Evolutionary conservation across 1,140 invertebrate species (phyloP), one percentile per base, ranked within the genome.

Genomic region (Triops cancriformis): DNA sequence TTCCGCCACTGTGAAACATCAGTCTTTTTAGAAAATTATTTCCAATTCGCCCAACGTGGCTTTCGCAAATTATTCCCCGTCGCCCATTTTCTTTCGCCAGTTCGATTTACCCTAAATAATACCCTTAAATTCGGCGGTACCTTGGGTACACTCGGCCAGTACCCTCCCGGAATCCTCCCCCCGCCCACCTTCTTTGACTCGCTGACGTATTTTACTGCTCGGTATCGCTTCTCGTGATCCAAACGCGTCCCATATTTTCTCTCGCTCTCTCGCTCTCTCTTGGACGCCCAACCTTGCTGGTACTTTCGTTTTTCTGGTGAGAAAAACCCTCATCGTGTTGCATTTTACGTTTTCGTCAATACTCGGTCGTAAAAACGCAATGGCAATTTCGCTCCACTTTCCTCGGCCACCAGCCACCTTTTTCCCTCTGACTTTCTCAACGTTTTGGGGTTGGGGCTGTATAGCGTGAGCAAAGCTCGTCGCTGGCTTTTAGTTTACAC

Each of bases 1-100:
- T 85, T 98, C 96, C 76, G 95, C 93, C 82, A 97, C 96, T 98
- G 89, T 18, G 90, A 92, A 64, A 64, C 9, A 14, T 64, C 51
- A 64, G 6, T 64, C 14, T 18, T 64, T 64, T 3, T 18, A 64
- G 51, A 64, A 6, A n/a, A 64, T 64, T 37, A 37, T 37, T 37
- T 64, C 14, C 51, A 2, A n/a, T 64, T 18, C 7, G 14, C 51
- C 10, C 10, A 64, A 64, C 51, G 0, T 23, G 51, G 14, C 23
- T 18, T 37, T 37, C 31, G 7, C 31, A 37, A 37, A 37, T 37
- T 37, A 37, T 4, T 37, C 31, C 31, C n/a, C n/a, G n/a, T n/a
- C n/a, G n/a, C n/a, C n/a, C n/a, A n/a, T n/a, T n/a, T n/a, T n/a
- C n/a, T n/a, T n/a, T n/a, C n/a, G n/a, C n/a, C n/a, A n/a, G n/a